These are phyloP conservation scores for Montipora sp. DNA, from an alignment of 64 coral and sea anemone genomes.

Conservation along the genomic window DNA sequence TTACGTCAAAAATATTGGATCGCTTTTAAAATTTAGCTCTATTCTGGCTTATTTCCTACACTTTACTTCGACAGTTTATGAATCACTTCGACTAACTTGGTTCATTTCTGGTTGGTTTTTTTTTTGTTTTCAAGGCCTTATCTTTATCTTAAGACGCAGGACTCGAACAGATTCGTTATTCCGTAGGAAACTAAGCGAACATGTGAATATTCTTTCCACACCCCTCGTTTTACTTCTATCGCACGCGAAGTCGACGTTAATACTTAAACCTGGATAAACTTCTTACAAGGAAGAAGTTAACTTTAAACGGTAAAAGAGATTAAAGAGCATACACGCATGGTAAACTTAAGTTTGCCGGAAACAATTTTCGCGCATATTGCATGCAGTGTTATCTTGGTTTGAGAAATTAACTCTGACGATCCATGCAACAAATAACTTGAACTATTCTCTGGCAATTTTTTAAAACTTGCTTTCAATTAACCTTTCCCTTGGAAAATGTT, in stretches of 20 bases:
- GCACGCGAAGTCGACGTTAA: too few relatives aligned
- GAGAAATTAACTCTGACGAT: background rate
- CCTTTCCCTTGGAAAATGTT: constrained; percentile 11
- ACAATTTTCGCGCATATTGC: background rate
- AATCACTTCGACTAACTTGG: background rate
- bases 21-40: background rate
- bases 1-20: background rate
- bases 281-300: too few relatives aligned
- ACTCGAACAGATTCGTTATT: background rate
- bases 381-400: background rate
- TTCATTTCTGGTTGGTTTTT: background rate
- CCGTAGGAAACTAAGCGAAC: background rate
- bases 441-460: background rate
- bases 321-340: background rate
- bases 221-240: background rate
- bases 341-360: background rate
- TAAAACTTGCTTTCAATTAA: constrained; percentile 16
- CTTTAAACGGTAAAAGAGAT: background rate
- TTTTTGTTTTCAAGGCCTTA: background rate
- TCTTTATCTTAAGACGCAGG: background rate
- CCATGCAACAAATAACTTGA: background rate
- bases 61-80: background rate
- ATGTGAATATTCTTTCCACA: background rate
- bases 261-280: too few relatives aligned
- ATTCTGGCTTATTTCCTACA: background rate